Conservation (phyloP, 2,113 vertebrate species). For the Anser cygnoides region DNA sequence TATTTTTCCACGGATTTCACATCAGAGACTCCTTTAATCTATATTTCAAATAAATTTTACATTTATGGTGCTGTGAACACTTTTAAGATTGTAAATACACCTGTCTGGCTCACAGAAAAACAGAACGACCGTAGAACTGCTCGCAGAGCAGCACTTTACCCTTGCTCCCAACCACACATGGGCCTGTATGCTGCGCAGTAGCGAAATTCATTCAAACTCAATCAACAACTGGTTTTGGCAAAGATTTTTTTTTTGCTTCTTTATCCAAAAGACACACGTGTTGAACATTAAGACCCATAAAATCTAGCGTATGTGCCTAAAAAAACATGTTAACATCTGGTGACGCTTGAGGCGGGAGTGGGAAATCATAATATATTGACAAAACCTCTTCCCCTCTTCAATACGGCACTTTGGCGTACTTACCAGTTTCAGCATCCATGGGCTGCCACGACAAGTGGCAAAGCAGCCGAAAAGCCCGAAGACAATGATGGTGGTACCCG, state of each 20-base stretch:
- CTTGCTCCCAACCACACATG: neutral
- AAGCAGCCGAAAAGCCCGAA: constrained; percentile 98
- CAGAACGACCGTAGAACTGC: neutral
- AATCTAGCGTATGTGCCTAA: neutral
- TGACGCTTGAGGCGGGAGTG: neutral
- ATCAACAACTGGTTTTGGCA: neutral
- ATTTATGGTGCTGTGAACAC: neutral
- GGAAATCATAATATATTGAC: neutral
- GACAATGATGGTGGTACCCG: constrained; percentile 95
- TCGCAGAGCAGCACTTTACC: neutral
- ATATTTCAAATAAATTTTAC: neutral
- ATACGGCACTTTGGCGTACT: constrained; percentile 35
- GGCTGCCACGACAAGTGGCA: constrained; percentile 96
- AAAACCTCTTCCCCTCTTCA: neutral
- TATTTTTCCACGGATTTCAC: neutral
- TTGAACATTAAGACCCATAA: constrained; percentile 1
- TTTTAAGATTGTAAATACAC: neutral
- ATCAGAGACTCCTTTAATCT: neutral
- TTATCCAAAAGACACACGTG: neutral
- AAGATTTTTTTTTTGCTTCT: neutral
- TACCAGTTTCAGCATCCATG: constrained; percentile 99
- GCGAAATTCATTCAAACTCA: neutral
- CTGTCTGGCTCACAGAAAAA: neutral
- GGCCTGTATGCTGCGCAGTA: neutral
- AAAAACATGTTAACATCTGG: neutral